Evolutionary conservation across 2,113 vertebrate genomes (phyloP).

Genomic region (Collichthys lucidus): DNA sequence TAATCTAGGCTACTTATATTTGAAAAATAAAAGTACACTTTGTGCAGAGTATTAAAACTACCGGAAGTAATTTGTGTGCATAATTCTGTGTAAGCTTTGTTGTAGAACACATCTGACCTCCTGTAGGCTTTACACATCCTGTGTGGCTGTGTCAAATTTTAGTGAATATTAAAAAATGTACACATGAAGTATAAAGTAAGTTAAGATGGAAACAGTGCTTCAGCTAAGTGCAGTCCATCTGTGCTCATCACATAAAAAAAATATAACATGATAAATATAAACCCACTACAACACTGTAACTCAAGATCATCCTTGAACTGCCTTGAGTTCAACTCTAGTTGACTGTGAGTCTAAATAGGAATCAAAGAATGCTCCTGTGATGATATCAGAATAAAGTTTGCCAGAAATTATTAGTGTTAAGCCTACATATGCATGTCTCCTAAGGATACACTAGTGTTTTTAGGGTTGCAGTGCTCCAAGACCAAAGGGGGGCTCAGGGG

Average conservation of each 20-base stretch:
- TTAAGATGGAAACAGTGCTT: too few species aligned
- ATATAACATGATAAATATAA: too few species aligned
- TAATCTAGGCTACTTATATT: too few species aligned
- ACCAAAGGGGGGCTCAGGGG: background rate
- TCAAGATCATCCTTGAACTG: background rate
- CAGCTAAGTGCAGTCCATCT: too few species aligned
- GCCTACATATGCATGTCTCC: background rate
- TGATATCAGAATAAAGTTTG: background rate
- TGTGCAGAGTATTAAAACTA: background rate
- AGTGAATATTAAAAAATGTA: too few species aligned
- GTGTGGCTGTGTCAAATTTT: too few species aligned
- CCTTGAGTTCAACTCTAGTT: background rate
- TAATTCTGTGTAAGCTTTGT: background rate
- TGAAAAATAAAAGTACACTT: background rate
- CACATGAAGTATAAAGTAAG: too few species aligned
- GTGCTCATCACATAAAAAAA: too few species aligned
- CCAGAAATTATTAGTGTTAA: background rate
- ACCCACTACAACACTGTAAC: background rate
- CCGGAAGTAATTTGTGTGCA: background rate
- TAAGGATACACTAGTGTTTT: background rate
- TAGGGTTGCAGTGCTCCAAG: background rate
- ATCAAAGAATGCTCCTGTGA: background rate
- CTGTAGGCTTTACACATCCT: too few species aligned
- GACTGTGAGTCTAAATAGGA: background rate
- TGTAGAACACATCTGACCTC: too few species aligned